These are phyloP conservation scores for Aphis gossypii DNA, from an alignment of 1,140 invertebrate genomes.

Conservation along the genomic window DNA sequence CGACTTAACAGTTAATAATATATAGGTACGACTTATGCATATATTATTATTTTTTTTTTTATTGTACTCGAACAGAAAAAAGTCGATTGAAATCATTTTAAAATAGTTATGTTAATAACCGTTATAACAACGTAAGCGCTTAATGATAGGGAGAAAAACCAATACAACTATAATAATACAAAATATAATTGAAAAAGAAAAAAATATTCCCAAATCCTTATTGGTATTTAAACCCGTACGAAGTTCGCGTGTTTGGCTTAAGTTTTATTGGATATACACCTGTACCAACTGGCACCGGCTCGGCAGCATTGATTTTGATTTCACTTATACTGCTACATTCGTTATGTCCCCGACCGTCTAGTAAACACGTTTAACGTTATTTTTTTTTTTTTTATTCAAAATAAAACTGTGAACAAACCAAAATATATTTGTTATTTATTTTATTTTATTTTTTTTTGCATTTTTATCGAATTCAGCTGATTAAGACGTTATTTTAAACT, in stretches of 20 bases:
- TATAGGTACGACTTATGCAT: too few relatives aligned
- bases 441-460: neutral
- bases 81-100: neutral
- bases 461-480: neutral
- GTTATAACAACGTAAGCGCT: neutral
- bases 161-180: neutral
- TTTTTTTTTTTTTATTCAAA: neutral
- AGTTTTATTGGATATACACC: constrained; percentile 26
- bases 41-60: neutral
- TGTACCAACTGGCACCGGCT: constrained; percentile 30
- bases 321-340: neutral
- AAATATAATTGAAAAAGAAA: neutral
- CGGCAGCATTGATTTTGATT: neutral
- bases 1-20: neutral
- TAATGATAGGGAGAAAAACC: neutral
- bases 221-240: neutral
- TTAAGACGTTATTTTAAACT: neutral
- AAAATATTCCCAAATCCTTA: neutral
- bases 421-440: neutral
- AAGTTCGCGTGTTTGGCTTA: neutral
- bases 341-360: neutral
- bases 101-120: neutral
- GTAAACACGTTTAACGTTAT: neutral
- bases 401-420: neutral
- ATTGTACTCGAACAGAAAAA: neutral